phyloP scores from a whole-genome alignment of 2,888 invertebrate genomes.

The Pedicia rivosa region DNA sequence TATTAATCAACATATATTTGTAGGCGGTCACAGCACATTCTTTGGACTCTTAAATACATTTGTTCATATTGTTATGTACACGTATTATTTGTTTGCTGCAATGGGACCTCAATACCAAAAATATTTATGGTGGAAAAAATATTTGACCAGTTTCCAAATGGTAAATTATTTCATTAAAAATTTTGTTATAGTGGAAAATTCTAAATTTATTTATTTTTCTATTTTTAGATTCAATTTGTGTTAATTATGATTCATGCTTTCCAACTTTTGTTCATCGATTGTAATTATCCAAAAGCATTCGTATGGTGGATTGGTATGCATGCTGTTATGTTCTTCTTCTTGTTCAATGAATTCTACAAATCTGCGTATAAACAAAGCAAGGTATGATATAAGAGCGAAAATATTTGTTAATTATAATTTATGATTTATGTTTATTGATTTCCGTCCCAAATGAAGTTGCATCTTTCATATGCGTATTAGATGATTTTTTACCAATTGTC shows the following conservation, averaged over 20 bases:
- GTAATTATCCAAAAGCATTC: conserved; percentile 85
- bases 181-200: conserved; percentile 1
- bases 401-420: no score
- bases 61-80: conserved; percentile 95
- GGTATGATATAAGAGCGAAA: background rate
- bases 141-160: conserved; percentile 85
- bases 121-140: conserved; percentile 93
- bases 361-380: conserved; percentile 41
- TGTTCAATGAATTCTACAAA: conserved; percentile 90
- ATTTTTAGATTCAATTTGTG: conserved; percentile 69
- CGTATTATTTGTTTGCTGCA: conserved; percentile 82
- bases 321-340: conserved; percentile 89
- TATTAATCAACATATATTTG: no score
- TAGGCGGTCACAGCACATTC: conserved; percentile 90
- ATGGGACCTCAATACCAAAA: conserved; percentile 73
- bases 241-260: conserved; percentile 84
- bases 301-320: conserved; percentile 95
- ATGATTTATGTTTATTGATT: no score
- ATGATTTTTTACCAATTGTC: no score
- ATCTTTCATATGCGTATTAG: no score
- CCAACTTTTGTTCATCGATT: conserved; percentile 79
- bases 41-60: conserved; percentile 89
- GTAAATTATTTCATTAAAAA: conserved; percentile 30
- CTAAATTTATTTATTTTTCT: background rate
- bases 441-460: no score